Base-by-base conservation (phyloP, 2,888 invertebrate species). In the Agonum fuliginosum region DNA sequence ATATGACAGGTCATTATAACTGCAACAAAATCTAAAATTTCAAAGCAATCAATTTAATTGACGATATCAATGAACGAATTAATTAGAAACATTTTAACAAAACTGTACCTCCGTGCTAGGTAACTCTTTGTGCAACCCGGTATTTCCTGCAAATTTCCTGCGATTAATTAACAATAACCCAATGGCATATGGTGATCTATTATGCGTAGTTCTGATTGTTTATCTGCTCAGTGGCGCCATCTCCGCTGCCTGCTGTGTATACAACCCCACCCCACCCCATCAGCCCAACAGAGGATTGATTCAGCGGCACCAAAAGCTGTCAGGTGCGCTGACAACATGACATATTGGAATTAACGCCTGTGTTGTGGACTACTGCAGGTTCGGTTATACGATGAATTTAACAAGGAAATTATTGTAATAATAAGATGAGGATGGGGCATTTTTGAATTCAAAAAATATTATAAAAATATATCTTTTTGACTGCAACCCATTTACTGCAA, bases 151-250 rank as follows among this genome's bases (percentile, higher is more conserved):
- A 62, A 62, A 62, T 62, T 62, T 62, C 58, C 58, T 27, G 58
- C 58, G 58, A 62, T 62, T 62, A 62, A 62, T 62, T 62, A 62
- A 62, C 58, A 62, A 62, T 62, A 62, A 62, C 17, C 30, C 58
- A 27, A 27, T 62, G 58, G 58, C 58, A 62, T 62, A 62, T 62
- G 54, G 58, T 62, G 58, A 62, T 62, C 30, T 30, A 62, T 62
- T 62, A 62, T 62, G 58, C 14, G 71, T 51, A 34, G 41, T 48
- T 27, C 51, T 22, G 51, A 48, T 34, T 51, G 71, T 71, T 71
- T 71, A 48, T 71, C 48, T 51, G 51, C 27, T 12, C 51, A 19
- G 22, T 67, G 30, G 34, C 71, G 30, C 6, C 71, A 48, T 30
- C 71, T 30, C 43, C 58, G 27, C 1, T 8, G 8, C 3, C 12